Evolutionary conservation across 2,113 vertebrate genomes (phyloP), one percentile per base, ranked within the genome.

Genomic region (Xyliphius kryptos): DNA sequence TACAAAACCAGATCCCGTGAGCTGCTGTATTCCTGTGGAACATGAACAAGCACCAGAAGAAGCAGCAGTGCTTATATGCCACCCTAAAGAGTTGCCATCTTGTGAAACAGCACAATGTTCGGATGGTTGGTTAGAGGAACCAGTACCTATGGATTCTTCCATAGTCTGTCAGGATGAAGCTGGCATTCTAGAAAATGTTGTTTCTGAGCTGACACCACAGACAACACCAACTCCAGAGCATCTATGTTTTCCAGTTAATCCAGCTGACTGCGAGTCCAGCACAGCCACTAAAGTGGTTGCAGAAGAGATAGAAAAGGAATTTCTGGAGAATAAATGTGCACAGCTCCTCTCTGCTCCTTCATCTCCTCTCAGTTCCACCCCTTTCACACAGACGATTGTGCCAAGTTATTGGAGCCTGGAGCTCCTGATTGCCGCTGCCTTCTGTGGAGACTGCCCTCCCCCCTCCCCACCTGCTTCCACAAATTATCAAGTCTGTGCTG

Each of bases 341-440:
- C n/a, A n/a, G n/a, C n/a, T n/a, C n/a, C n/a, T n/a, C n/a, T n/a
- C n/a, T n/a, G n/a, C n/a, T n/a, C n/a, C n/a, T n/a, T n/a, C n/a
- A n/a, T n/a, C n/a, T n/a, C n/a, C n/a, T n/a, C n/a, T n/a, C n/a
- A n/a, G n/a, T n/a, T n/a, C n/a, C n/a, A n/a, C n/a, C n/a, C n/a
- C n/a, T n/a, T n/a, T n/a, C n/a, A n/a, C n/a, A n/a, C n/a, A n/a
- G n/a, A n/a, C n/a, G n/a, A n/a, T n/a, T n/a, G n/a, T n/a, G n/a
- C n/a, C n/a, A n/a, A n/a, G n/a, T n/a, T n/a, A n/a, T n/a, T n/a
- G 87, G 88, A 91, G 69, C 66, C 84, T 98, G 80, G 93, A 98
- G 53, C 86, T 89, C 3, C 82, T 98, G 65, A 93, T 98, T 16
- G 93, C 93, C 0, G 95, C 94, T 2, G 87, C 91, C 48, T 87